These are phyloP conservation scores for Lepidotrigona ventralis DNA, from an alignment of 1,140 invertebrate species.

Conservation along the genomic window DNA sequence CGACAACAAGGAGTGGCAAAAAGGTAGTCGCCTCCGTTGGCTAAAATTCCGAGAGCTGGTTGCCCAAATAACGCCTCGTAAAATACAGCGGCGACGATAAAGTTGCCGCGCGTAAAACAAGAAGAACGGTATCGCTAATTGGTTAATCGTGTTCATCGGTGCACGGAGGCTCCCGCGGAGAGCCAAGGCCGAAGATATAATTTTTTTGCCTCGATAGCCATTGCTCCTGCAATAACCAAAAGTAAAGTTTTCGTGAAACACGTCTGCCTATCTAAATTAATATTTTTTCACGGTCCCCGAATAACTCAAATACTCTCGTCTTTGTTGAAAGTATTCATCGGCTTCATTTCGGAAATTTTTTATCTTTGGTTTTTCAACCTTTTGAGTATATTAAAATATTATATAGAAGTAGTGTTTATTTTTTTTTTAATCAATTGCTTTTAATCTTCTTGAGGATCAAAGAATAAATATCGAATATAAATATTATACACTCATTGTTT, in stretches of 20 bases:
- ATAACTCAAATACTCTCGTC: conserved; percentile 16
- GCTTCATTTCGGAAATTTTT: too few relatives aligned
- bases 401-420: too few relatives aligned
- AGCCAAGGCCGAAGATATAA: conserved; percentile 42
- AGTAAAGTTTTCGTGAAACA: conserved; percentile 47
- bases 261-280: conserved; percentile 17
- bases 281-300: conserved; percentile 20
- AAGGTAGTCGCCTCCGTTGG: conserved; percentile 1
- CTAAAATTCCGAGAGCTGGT: conserved; percentile 24
- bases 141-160: conserved; percentile 60
- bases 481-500: background rate
- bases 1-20: conserved; percentile 10
- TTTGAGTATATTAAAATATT: too few relatives aligned
- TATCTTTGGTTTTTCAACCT: too few relatives aligned
- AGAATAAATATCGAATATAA: too few relatives aligned
- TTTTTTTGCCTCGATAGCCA: conserved; percentile 43
- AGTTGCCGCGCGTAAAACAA: conserved; percentile 40
- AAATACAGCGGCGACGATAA: conserved; percentile 27
- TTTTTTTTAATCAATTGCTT: too few relatives aligned
- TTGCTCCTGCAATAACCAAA: conserved; percentile 21
- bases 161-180: conserved; percentile 25
- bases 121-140: conserved; percentile 57
- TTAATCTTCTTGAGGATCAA: too few relatives aligned
- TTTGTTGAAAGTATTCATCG: background rate
- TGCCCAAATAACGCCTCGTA: conserved; percentile 35